Base-by-base conservation (phyloP, 2,797 vertebrate genomes). In the Semotilus atromaculatus region DNA sequence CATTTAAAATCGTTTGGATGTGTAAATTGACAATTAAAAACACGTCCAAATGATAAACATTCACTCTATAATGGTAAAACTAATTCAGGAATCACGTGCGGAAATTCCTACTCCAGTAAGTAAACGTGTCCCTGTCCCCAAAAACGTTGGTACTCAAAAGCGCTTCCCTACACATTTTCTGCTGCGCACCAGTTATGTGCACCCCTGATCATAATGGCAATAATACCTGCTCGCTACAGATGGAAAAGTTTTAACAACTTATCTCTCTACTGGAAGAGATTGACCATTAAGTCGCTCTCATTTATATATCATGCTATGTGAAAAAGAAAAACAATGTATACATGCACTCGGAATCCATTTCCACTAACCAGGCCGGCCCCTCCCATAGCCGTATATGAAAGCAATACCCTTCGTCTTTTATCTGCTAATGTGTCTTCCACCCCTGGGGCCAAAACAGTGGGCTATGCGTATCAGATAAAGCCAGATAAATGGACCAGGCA, bases 401-500 rank as follows among this genome's bases (percentile, higher is more conserved):
- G 85, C 76, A 81, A 81, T 72, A 85, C 80, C 26, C 64, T 78
- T 71, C n/a, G 51, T 85, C 85, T 84, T 85, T 88, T 82, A 89
- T 85, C 82, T 84, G 66, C 88, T 82, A 82, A 83, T 84, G 82
- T 80, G 82, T 80, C 82, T 84, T 60, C 64, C 66, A 43, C 45
- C 64, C 40, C 82, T 45, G 21, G 78, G 80, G 86, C 85, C 86
- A 66, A 82, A 87, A 85, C 43, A 75, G 71, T 64, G 85, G 77
- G 80, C 72, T n/a, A 75, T 79, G 78, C 18, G 38, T 78, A 82
- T 88, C 79, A 85, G 81, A 90, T 89, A 85, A 88, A 86, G 86
- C 72, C 66, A 75, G 80, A 81, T 86, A 80, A 85, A 78, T 77
- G 73, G 34, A 64, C 34, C 51, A 58, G 70, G 78, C 81, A 88